These are phyloP conservation scores for Bovichtus variegatus DNA, from an alignment of 2,797 vertebrate genomes.

Conservation along the genomic window DNA sequence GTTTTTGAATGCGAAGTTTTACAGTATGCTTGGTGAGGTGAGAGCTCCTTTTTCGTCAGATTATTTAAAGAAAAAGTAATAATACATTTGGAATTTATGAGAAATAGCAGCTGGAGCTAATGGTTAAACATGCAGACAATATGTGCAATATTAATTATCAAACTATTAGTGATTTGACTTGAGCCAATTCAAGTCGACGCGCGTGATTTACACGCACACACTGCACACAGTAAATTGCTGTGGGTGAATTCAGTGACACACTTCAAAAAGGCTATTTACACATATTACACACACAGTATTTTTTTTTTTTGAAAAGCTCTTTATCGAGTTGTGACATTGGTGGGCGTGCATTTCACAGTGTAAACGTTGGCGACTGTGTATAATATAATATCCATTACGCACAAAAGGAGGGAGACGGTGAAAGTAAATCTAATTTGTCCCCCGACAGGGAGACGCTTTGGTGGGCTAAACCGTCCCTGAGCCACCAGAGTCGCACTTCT, in stretches of 20 bases:
- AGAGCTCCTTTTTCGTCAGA: constrained; percentile 45
- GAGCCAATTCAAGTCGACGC: too few species aligned
- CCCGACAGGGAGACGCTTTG: constrained; percentile 62
- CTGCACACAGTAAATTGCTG: background rate
- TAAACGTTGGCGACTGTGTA: constrained; percentile 57
- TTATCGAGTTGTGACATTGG: constrained; percentile 54
- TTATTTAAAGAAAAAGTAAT: constrained; percentile 4
- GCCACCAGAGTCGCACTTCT: constrained; percentile 44
- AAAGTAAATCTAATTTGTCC: constrained; percentile 75
- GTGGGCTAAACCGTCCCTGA: constrained; percentile 56
- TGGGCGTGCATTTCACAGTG: constrained; percentile 57
- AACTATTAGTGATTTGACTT: constrained; percentile 1
- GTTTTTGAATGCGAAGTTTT: constrained; percentile 59
- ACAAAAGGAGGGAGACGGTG: constrained; percentile 62
- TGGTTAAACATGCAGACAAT: background rate
- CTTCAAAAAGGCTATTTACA: background rate
- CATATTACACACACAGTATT: too few species aligned
- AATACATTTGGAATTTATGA: constrained; percentile 4
- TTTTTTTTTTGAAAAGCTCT: background rate
- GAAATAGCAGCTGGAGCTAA: constrained; percentile 1
- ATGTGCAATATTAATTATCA: background rate
- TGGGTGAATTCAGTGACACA: background rate
- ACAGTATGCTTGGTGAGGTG: constrained; percentile 41
- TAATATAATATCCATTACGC: constrained; percentile 70
- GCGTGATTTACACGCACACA: constrained; percentile 12